Conservation (phyloP, 92 coral and sea anemone species). For the Actinostola sp. region DNA sequence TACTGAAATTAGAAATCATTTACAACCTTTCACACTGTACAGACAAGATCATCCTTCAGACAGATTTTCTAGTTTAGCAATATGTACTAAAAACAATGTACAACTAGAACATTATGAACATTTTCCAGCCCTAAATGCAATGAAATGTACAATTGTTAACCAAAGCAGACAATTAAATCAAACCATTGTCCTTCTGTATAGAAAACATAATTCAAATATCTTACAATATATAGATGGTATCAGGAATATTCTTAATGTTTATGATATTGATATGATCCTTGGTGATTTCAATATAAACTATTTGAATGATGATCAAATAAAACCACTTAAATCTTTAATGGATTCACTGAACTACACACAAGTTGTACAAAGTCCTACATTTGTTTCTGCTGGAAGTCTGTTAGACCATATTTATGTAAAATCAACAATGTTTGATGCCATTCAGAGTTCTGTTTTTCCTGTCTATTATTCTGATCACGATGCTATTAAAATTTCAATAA, state of each 20-base stretch:
- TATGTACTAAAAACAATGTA: conserved; percentile 37
- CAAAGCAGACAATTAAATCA: conserved; percentile 8
- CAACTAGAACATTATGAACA: conserved; percentile 28
- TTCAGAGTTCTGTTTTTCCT: too few relatives aligned
- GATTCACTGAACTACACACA: conserved; percentile 46
- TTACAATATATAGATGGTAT: conserved; percentile 20
- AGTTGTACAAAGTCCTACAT: conserved; percentile 51
- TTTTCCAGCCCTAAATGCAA: conserved; percentile 39
- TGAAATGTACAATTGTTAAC: conserved; percentile 18
- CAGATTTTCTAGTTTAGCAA: conserved; percentile 58
- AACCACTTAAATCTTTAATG: conserved; percentile 53
- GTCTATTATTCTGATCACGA: too few relatives aligned
- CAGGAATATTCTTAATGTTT: conserved; percentile 21
- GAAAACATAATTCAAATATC: conserved; percentile 20
- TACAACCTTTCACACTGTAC: conserved; percentile 37
- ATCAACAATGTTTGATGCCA: too few relatives aligned
- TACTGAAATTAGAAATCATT: conserved; percentile 31
- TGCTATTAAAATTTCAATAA: too few relatives aligned
- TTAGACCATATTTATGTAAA: too few relatives aligned
- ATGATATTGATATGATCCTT: conserved; percentile 50
- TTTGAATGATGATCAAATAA: conserved; percentile 45
- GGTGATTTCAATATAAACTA: too few relatives aligned
- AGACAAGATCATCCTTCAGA: conserved; percentile 56
- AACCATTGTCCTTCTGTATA: conserved; percentile 34
- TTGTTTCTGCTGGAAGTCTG: too few relatives aligned